These are phyloP conservation scores for Drosophila nigrodunni DNA, from an alignment of 1,140 invertebrate species.

Conservation along the genomic window DNA sequence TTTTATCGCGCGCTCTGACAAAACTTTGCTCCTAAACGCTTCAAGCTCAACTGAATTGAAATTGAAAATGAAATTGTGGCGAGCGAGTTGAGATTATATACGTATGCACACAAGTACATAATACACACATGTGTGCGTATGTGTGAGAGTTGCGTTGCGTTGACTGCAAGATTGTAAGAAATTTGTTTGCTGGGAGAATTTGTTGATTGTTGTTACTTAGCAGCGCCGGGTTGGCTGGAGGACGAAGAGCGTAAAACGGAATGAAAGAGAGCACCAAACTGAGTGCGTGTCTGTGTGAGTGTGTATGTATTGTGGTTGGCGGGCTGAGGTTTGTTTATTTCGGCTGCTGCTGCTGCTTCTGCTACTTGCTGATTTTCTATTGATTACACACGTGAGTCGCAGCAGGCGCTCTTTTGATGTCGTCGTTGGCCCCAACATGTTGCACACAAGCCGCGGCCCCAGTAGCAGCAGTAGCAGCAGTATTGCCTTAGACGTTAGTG, in stretches of 20 bases:
- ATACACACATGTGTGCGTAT: no score
- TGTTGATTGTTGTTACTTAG: constrained; percentile 76
- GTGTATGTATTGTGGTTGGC: constrained; percentile 22
- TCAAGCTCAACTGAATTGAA: constrained; percentile 71
- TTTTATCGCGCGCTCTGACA: constrained; percentile 37
- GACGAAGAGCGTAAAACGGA: constrained; percentile 2
- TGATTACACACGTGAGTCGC: constrained; percentile 67
- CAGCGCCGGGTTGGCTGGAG: constrained; percentile 50
- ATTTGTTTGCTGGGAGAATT: constrained; percentile 61
- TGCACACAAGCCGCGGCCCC: constrained; percentile 49
- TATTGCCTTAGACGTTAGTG: constrained; percentile 46
- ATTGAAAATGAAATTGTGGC: constrained; percentile 2
- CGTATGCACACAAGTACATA: background rate
- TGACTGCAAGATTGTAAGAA: constrained; percentile 27
- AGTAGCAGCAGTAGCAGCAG: constrained; percentile 6
- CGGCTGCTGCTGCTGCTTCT: constrained; percentile 42
- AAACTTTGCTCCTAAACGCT: constrained; percentile 68
- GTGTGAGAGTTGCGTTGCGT: constrained; percentile 12
- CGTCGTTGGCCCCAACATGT: constrained; percentile 53
- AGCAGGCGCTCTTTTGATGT: constrained; percentile 21
- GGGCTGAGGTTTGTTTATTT: constrained; percentile 54
- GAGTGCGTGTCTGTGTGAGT: background rate
- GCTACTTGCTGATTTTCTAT: constrained; percentile 51
- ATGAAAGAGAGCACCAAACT: constrained; percentile 10
- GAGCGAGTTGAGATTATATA: constrained; percentile 2